These are phyloP conservation scores for Trisateles emortualis DNA, from an alignment of 2,888 invertebrate genomes.

Conservation along the genomic window DNA sequence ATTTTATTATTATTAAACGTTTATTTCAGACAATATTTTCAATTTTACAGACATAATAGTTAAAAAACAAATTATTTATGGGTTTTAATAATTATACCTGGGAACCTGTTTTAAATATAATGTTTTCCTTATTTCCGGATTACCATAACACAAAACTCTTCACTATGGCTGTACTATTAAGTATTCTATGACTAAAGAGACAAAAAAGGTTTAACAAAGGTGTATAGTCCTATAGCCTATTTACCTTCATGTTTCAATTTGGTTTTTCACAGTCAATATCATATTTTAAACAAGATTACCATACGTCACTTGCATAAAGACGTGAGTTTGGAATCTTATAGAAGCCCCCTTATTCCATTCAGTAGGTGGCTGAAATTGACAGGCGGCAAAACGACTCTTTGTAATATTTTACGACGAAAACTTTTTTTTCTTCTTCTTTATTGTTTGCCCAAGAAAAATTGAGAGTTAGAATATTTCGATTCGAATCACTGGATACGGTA, in stretches of 20 bases:
- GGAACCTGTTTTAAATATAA: too few relatives aligned
- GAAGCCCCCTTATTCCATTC: conserved; percentile 20
- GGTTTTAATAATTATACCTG: too few relatives aligned
- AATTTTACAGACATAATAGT: too few relatives aligned
- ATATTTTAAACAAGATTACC: conserved; percentile 10
- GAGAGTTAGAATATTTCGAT: conserved; percentile 28
- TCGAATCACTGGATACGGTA: conserved; percentile 16
- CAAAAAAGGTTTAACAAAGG: too few relatives aligned
- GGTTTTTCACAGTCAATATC: conserved; percentile 3
- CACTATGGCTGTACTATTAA: too few relatives aligned
- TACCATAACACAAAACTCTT: too few relatives aligned
- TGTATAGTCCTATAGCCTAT: too few relatives aligned
- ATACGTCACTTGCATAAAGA: conserved; percentile 18
- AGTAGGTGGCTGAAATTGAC: conserved; percentile 39
- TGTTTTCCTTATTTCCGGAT: too few relatives aligned
- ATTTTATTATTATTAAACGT: too few relatives aligned
- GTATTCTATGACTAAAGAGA: too few relatives aligned
- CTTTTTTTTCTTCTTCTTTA: conserved; percentile 34
- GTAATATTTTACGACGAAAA: conserved; percentile 43
- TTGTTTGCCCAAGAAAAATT: conserved; percentile 36
- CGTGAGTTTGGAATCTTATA: conserved; percentile 5
- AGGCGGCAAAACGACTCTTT: conserved; percentile 39
- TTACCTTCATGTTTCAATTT: conserved; percentile 1
- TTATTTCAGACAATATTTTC: too few relatives aligned
- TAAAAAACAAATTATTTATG: too few relatives aligned